phyloP scores from a whole-genome alignment of 1,140 invertebrate species.

The Dryas iulia region DNA sequence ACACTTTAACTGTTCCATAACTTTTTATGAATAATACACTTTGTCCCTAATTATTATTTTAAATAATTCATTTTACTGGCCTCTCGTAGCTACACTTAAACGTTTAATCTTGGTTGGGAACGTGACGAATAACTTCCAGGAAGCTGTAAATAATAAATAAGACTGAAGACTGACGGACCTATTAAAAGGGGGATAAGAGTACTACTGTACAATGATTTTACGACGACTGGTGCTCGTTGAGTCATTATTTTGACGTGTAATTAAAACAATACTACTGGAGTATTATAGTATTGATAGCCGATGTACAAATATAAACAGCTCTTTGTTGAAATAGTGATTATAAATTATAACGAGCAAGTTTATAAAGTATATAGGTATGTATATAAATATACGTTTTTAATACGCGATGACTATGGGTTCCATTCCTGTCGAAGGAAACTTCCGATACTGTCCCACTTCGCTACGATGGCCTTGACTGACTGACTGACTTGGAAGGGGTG shows the following conservation, averaged over 20 bases:
- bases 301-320: neutral
- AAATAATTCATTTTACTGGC: neutral
- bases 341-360: neutral
- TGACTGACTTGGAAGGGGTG: no score
- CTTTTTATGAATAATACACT: no score
- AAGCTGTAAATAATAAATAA: conserved; percentile 7
- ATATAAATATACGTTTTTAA: no score
- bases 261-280: neutral
- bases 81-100: neutral
- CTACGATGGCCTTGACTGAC: no score
- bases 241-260: conserved; percentile 1
- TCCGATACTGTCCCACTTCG: no score
- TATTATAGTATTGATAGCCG: neutral
- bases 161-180: neutral
- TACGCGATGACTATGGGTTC: no score
- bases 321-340: no score
- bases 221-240: neutral
- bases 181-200: neutral
- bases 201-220: neutral
- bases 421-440: no score
- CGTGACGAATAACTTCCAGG: conserved; percentile 8
- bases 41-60: neutral
- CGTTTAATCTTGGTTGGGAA: neutral
- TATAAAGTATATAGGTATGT: neutral
- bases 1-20: no score